A percentile compares a stretch with the other conserved stretches of the same genome.
Evolutionary conservation across 2,888 invertebrate species (phyloP).

Genomic region (Dicroscelio sp.): DNA sequence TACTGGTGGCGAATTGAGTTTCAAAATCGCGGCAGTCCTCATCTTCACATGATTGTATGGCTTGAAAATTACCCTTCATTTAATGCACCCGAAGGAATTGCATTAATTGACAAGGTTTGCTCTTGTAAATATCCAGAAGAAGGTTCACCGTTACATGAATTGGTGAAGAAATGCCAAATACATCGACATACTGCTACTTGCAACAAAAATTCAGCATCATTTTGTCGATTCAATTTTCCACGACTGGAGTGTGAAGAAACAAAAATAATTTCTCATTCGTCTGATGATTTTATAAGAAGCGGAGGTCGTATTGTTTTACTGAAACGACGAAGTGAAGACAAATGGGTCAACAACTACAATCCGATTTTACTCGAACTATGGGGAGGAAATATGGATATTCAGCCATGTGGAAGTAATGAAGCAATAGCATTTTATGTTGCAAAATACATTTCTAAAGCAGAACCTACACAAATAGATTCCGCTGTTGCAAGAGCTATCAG

Average conservation of each 20-base stretch:
- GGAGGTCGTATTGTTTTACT: slow-evolving; percentile 87
- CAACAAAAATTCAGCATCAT: slow-evolving; percentile 51
- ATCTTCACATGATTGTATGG: slow-evolving; percentile 89
- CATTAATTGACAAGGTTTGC: slow-evolving; percentile 67
- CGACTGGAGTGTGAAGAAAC: slow-evolving; percentile 45
- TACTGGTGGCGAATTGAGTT: slow-evolving; percentile 88
- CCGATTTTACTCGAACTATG: slow-evolving; percentile 39
- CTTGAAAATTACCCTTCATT: slow-evolving; percentile 82
- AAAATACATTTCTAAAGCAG: slow-evolving; percentile 39
- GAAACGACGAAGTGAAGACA: slow-evolving; percentile 82
- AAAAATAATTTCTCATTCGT: slow-evolving; percentile 82
- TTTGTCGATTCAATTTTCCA: slow-evolving; percentile 85
- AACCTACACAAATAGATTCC: not conserved
- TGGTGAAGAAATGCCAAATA: slow-evolving; percentile 79
- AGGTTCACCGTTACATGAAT: slow-evolving; percentile 46
- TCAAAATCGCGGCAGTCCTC: slow-evolving; percentile 88
- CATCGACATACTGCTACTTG: slow-evolving; percentile 81
- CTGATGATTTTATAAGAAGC: slow-evolving; percentile 87
- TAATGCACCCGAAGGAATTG: slow-evolving; percentile 77
- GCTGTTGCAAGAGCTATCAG: slow-evolving; percentile 54
- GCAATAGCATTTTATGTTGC: slow-evolving; percentile 32
- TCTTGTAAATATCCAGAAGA: slow-evolving; percentile 78
- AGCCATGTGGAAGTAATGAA: slow-evolving; percentile 42
- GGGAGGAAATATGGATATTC: slow-evolving; percentile 48
- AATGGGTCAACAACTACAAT: slow-evolving; percentile 88